Evolutionary conservation across 2,797 vertebrate species (phyloP), one percentile per base, ranked within the genome.

Genomic region (Lithobates pipiens): DNA sequence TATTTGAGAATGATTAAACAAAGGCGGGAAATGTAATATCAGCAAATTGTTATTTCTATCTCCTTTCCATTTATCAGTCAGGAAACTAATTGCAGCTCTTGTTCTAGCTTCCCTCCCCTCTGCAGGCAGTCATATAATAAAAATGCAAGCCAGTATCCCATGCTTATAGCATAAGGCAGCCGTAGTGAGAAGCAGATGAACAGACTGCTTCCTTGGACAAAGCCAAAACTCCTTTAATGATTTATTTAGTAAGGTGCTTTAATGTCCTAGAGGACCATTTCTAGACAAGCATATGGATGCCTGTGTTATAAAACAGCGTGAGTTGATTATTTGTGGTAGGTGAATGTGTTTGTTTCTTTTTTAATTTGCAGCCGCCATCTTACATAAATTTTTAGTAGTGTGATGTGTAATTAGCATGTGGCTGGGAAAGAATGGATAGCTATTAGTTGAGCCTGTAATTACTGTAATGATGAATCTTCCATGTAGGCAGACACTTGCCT

Each of bases 371-470:
- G 42, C 68, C 46, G 8, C 36, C 77, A 65, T 89, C 87, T 88
- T 88, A 5, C 23, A 67, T 25, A 72, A 81, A 79, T 29, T 70
- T 87, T 88, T 84, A 78, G 32, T 80, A 57, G 1, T n/a, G 80
- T 85, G 79, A 88, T 88, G 32, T 88, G 82, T 82, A 89, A 88
- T 84, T 85, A 84, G 2, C 16, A 25, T 81, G 89, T 85, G 75
- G 21, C 88, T 86, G 83, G 0, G 0, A 46, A 42, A 39, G 18
- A 89, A 88, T 54, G 83, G 86, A 82, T 76, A 87, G n/a, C 36
- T 89, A 84, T 75, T 86, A 72, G 80, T 77, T 34, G 78, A 81
- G 7, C n/a, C 18, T 85, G 3, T 84, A 83, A 82, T 86, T 89
- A 84, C 80, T 68, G 44, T 15, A 82, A 63, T 54, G 11, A 36